A percentile compares a stretch with the other conserved stretches of the same genome.
Evolutionary conservation across 2,888 invertebrate genomes (phyloP).

Genomic region (Rhimphoctona megacephalus): DNA sequence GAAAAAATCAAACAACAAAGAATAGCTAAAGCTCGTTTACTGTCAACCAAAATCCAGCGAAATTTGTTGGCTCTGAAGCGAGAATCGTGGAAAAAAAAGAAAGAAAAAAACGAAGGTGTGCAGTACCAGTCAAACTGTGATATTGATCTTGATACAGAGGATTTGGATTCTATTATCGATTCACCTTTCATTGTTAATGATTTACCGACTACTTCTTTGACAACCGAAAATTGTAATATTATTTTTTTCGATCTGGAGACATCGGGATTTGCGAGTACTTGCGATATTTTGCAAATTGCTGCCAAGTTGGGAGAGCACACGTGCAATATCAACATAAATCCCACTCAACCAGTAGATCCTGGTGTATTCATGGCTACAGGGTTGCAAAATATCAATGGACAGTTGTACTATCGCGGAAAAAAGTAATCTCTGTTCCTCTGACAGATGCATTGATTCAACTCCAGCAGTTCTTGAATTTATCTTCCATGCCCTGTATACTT

Average conservation of each 20-base stretch:
- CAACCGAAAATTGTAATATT: conserved; percentile 6
- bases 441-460: conserved; percentile 38
- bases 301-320: conserved; percentile 10
- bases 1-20: conserved; percentile 30
- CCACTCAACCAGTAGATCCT: conserved; percentile 54
- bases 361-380: conserved; percentile 59
- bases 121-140: conserved; percentile 35
- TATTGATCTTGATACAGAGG: conserved; percentile 10
- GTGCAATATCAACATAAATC: conserved; percentile 66
- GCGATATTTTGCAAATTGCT: conserved; percentile 51
- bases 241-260: conserved; percentile 55
- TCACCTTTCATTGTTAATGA: neutral
- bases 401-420: conserved; percentile 57
- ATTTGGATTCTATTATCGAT: conserved; percentile 13
- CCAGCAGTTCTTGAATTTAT: conserved; percentile 40
- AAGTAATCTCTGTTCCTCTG: conserved; percentile 35
- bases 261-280: conserved; percentile 28
- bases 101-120: conserved; percentile 25
- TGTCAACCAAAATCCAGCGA: conserved; percentile 18
- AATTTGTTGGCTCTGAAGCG: conserved; percentile 14
- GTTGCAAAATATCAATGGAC: conserved; percentile 53
- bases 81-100: conserved; percentile 10
- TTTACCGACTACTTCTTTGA: conserved; percentile 15
- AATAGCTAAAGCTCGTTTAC: conserved; percentile 4
- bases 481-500: conserved; percentile 40